Base-by-base conservation (phyloP, 1,140 invertebrate genomes). In the Apis dorsata region DNA sequence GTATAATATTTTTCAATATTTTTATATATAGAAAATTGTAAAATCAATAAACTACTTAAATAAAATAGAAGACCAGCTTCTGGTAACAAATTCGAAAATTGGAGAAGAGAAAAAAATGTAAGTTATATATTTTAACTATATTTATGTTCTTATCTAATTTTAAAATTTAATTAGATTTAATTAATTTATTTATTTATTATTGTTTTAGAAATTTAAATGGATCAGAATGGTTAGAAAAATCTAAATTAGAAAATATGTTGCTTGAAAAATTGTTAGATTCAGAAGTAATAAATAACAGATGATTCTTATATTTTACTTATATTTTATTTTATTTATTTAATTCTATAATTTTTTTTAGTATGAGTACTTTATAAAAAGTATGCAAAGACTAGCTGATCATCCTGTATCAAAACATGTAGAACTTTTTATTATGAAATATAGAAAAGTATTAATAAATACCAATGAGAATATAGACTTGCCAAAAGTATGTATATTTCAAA, bases 381-480 rank as follows among this genome's bases (percentile, higher is more conserved):
- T 99, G 93, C 95, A 97, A 62, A 94, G 96, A 88, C 92, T 99
- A 60, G 89, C 94, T 9, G 91, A 95, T 19, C 96, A 97, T 90
- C 97, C 98, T 17, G 96, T 97, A 91, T 95, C 96, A 1, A 95
- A 95, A 68, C 94, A 93, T 90, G 93, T 90, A 21, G 95, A 96
- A 92, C 95, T 97, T 71, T 97, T 97, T 85, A 95, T 99, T 88
- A 94, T 96, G 80, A 94, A 96, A 78, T 98, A 95, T 89, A 91
- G 96, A 77, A 96, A 95, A 89, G 89, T 93, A 3, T 86, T 97
- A 10, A 90, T 94, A 69, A 91, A 92, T 59, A 94, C 96, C 87
- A 95, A 93, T 44, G 93, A 95, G 84, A 92, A 94, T 21, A 86
- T 94, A 59, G 94, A 95, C 80, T 93, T 96, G 69, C 95, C 95